Conservation (phyloP, 2,888 invertebrate genomes). For the Amiota minor region DNA sequence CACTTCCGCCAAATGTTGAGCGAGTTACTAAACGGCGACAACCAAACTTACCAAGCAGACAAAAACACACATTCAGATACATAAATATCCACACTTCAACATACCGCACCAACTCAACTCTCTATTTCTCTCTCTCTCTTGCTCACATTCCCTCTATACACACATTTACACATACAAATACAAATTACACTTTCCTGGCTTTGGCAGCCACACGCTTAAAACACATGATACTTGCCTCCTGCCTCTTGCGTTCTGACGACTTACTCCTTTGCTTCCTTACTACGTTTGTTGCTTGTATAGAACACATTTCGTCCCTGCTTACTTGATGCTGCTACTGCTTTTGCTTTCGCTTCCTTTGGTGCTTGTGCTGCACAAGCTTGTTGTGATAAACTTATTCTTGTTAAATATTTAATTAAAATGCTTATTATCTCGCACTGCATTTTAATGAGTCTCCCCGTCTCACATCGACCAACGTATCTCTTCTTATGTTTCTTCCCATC, state of each 20-base stretch:
- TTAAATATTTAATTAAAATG: slow-evolving; percentile 71
- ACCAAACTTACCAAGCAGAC: neutral
- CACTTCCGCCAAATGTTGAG: slow-evolving; percentile 23
- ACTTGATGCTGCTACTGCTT: neutral
- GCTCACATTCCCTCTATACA: neutral
- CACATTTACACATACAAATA: neutral
- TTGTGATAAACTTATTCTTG: slow-evolving; percentile 72
- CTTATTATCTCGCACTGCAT: slow-evolving; percentile 52
- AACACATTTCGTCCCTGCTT: neutral
- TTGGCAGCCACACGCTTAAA: too few species aligned
- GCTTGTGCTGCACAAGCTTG: slow-evolving; percentile 43
- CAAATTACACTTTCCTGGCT: too few species aligned
- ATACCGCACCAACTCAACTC: neutral
- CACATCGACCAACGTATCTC: slow-evolving; percentile 41
- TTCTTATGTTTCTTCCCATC: slow-evolving; percentile 40
- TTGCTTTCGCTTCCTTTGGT: neutral
- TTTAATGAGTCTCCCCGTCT: slow-evolving; percentile 65
- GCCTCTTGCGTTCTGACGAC: too few species aligned
- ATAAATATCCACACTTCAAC: neutral
- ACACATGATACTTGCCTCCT: too few species aligned
- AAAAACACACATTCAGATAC: neutral
- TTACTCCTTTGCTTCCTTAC: neutral
- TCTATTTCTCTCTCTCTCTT: neutral
- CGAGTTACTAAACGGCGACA: neutral
- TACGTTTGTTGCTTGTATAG: neutral